A percentile compares a stretch with the other conserved stretches of the same genome.
These are phyloP conservation scores for Cremastobaeus sp. DNA, from an alignment of 2,888 invertebrate species.

Conservation along the genomic window DNA sequence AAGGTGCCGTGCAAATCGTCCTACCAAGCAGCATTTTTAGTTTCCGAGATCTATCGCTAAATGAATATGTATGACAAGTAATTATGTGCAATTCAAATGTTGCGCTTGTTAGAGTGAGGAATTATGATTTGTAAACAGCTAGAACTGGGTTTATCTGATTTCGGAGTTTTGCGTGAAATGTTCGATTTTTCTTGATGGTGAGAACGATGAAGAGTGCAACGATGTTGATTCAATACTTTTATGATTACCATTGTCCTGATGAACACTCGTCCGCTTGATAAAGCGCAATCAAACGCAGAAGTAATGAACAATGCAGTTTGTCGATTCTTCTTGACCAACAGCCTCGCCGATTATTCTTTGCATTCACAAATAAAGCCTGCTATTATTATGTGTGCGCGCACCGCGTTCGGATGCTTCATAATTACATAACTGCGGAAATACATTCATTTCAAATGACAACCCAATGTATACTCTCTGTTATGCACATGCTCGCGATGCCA, in stretches of 20 bases:
- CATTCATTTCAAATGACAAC: conserved; percentile 36
- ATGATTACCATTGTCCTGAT: conserved; percentile 2
- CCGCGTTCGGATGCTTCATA: conserved; percentile 30
- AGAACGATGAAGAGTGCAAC: too few relatives aligned
- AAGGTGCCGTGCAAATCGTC: too few relatives aligned
- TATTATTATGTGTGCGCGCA: conserved; percentile 12
- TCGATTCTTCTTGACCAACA: conserved; percentile 15
- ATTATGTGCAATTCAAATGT: not conserved
- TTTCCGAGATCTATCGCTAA: too few relatives aligned
- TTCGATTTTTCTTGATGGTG: too few relatives aligned
- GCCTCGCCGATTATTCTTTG: conserved; percentile 30
- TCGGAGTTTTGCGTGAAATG: too few relatives aligned
- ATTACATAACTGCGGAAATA: conserved; percentile 40
- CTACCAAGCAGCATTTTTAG: too few relatives aligned
- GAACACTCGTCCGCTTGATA: not conserved
- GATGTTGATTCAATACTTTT: too few relatives aligned
- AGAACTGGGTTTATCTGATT: not conserved
- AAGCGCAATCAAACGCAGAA: conserved; percentile 3
- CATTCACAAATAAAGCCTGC: conserved; percentile 21
- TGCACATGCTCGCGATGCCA: conserved; percentile 8
- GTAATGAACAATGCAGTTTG: conserved; percentile 9
- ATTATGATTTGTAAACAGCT: too few relatives aligned
- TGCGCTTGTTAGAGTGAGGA: too few relatives aligned
- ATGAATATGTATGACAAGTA: not conserved
- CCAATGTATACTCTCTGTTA: conserved; percentile 9